Conservation (phyloP, 2,797 vertebrate species). For the Saguinus oedipus region DNA sequence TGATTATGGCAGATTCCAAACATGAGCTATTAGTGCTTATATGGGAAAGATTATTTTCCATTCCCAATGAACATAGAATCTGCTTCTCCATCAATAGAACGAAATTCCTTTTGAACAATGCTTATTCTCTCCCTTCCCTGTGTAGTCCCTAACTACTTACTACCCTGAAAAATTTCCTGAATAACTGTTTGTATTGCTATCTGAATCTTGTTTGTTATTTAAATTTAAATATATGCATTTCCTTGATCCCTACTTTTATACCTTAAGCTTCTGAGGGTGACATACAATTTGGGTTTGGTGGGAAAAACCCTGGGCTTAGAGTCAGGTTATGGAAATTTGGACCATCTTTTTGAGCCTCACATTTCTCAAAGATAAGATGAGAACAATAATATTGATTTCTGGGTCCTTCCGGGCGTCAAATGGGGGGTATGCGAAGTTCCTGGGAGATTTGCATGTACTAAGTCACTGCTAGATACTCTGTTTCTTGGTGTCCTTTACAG, state of each 20-base stretch:
- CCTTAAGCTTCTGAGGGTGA: neutral
- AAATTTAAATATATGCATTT: neutral
- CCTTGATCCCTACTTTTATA: neutral
- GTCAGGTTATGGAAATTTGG: neutral
- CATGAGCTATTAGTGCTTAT: neutral
- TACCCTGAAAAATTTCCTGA: neutral
- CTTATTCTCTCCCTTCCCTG: neutral
- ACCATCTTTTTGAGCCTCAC: neutral
- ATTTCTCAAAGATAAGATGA: neutral
- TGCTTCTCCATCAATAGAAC: neutral
- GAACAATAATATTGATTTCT: neutral
- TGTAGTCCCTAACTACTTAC: neutral
- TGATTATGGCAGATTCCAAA: neutral
- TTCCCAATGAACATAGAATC: neutral
- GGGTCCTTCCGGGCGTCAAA: neutral
- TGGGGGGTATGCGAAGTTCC: neutral
- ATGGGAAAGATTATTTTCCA: constrained; percentile 25
- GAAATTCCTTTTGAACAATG: neutral
- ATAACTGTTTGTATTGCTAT: neutral
- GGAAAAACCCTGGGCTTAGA: neutral
- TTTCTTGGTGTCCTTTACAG: neutral
- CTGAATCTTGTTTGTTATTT: neutral
- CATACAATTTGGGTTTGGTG: neutral
- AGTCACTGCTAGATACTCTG: neutral
- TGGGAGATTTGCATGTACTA: neutral